Evolutionary conservation across 2,797 vertebrate genomes (phyloP), one percentile per base, ranked within the genome.

Genomic region (Megalops cyprinoides): DNA sequence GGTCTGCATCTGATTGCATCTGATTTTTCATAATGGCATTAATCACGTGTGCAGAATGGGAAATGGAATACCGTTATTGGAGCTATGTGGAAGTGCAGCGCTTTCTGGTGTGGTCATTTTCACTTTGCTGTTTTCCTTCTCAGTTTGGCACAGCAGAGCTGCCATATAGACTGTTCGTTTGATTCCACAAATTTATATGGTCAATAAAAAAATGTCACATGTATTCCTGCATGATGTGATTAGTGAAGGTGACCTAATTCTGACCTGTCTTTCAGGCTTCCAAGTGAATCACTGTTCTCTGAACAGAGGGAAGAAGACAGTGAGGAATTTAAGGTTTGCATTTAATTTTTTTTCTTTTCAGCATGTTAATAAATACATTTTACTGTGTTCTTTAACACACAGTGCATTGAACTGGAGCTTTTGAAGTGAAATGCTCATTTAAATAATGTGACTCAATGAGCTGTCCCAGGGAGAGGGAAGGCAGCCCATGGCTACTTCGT

Each of bases 311-410:
- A 49, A n/a, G 73, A 74, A 48, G 49, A 79, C 71, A 60, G 51
- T 37, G 74, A 53, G 69, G 77, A 65, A 42, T 56, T 62, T 37
- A 82, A 84, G 83, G 83, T 84, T 76, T 48, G 77, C 31, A 31
- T 77, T 39, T 31, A 42, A 1, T 14, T 7, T 77, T 56, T 60
- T 58, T 8, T 39, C 37, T 14, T 25, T 44, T 55, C 1, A 69
- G 62, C 31, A 44, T 49, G 3, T 25, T 25, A 7, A 65, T 37
- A 25, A 58, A 58, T 58, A 58, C 55, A 58, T 6, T 14, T 15
- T n/a, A n/a, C 25, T 58, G 4, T 25, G 15, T 31, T 65, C 31
- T n/a, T 69, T 14, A 12, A 8, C 23, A 42, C n/a, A 4, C 56
- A 75, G 42, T 67, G 23, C 20, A 28, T 51, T 18, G 48, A 39